Conservation (phyloP, 2,888 invertebrate genomes). For the Scelioninae gen. 1 region DNA sequence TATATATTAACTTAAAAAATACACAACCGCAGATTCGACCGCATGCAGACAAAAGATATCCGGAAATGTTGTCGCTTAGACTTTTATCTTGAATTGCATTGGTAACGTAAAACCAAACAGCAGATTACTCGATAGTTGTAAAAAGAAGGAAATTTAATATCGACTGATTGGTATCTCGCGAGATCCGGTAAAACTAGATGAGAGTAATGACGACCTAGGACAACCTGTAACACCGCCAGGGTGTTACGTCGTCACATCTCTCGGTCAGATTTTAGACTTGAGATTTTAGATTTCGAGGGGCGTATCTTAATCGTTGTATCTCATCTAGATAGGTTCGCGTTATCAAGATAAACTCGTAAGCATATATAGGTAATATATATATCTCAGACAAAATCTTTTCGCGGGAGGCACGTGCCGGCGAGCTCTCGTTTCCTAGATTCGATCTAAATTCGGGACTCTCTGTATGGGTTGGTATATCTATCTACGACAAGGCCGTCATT, state of each 20-base stretch:
- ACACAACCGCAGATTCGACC: no score
- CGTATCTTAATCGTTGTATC: slow-evolving; percentile 83
- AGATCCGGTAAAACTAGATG: slow-evolving; percentile 45
- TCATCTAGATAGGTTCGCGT: slow-evolving; percentile 81
- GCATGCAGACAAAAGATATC: no score
- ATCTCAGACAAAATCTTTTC: slow-evolving; percentile 76
- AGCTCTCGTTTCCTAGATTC: slow-evolving; percentile 75
- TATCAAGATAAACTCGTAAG: slow-evolving; percentile 81
- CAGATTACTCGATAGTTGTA: slow-evolving; percentile 7
- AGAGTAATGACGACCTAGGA: slow-evolving; percentile 76
- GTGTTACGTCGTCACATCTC: slow-evolving; percentile 75
- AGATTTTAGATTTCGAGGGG: slow-evolving; percentile 81
- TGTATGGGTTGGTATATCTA: slow-evolving; percentile 68
- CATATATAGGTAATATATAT: slow-evolving; percentile 73
- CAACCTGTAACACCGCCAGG: slow-evolving; percentile 76
- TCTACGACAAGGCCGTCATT: slow-evolving; percentile 34
- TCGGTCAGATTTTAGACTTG: slow-evolving; percentile 80
- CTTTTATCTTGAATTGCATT: slow-evolving; percentile 4
- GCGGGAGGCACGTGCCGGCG: slow-evolving; percentile 76
- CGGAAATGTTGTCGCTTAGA: background rate
- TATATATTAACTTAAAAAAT: no score
- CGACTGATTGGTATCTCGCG: slow-evolving; percentile 61
- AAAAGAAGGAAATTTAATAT: slow-evolving; percentile 64
- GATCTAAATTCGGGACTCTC: slow-evolving; percentile 81
- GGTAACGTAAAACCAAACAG: slow-evolving; percentile 3